These are phyloP conservation scores for Dromiciops gliroides DNA, from an alignment of 2,113 vertebrate genomes.

Conservation along the genomic window DNA sequence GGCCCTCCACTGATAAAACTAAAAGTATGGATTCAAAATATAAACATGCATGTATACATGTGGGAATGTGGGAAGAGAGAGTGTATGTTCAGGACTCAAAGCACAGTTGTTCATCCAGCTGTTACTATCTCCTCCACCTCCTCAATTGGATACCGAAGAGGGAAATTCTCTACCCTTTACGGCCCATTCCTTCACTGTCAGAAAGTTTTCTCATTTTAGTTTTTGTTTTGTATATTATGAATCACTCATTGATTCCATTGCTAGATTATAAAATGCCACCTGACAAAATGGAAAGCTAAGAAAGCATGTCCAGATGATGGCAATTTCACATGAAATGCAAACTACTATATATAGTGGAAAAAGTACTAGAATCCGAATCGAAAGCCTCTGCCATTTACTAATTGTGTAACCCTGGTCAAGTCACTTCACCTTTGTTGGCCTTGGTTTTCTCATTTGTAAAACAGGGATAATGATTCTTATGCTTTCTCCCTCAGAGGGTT, in stretches of 20 bases:
- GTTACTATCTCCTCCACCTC: background rate
- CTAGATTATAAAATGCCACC: background rate
- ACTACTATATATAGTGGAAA: background rate
- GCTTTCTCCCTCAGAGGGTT: background rate
- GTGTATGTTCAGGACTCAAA: background rate
- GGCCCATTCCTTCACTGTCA: constrained; percentile 7
- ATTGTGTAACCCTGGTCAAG: background rate
- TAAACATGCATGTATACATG: background rate
- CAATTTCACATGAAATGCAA: background rate
- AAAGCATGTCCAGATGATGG: background rate
- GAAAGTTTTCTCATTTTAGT: background rate
- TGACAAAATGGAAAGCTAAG: constrained; percentile 1
- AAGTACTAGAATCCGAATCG: background rate
- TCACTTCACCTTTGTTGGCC: background rate
- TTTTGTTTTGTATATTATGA: constrained; percentile 16
- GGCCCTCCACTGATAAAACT: background rate
- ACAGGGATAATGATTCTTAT: background rate
- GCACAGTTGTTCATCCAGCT: background rate
- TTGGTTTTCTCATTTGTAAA: background rate
- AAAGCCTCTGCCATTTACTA: background rate
- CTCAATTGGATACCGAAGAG: background rate
- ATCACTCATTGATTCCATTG: background rate
- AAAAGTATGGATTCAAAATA: background rate
- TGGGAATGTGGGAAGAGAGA: background rate
- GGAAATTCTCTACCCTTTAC: background rate